A percentile compares a stretch with the other conserved stretches of the same genome.
Evolutionary conservation across 2,113 vertebrate genomes (phyloP).

Genomic region (Nestor notabilis): DNA sequence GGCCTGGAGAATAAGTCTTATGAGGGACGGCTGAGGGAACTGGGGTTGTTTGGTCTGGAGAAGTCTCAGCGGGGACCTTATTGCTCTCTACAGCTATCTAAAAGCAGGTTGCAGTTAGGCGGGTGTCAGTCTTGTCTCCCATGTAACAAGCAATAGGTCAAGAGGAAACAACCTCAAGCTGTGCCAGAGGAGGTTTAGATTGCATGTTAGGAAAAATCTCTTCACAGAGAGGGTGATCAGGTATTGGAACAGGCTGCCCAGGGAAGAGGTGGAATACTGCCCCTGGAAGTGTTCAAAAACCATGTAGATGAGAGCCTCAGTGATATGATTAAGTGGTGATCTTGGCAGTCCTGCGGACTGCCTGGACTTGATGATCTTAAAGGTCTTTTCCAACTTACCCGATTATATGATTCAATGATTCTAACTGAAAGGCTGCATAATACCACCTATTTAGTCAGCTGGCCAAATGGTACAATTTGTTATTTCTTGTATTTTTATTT

Average conservation of each 20-base stretch:
- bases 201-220: not conserved
- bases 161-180: not conserved
- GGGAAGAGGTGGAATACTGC: not conserved
- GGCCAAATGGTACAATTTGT: not conserved
- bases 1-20: not conserved
- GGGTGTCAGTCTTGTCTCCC: not conserved
- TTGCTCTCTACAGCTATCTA: not conserved
- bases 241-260: not conserved
- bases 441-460: not conserved
- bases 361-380: not conserved
- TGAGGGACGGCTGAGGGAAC: not conserved
- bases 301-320: not conserved
- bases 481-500: not conserved
- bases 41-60: not conserved
- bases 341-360: not conserved
- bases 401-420: not conserved
- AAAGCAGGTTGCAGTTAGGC: not conserved
- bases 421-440: not conserved
- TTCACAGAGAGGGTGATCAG: not conserved
- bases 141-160: not conserved
- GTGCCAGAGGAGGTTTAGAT: not conserved
- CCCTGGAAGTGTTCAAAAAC: not conserved
- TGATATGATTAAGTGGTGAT: not conserved
- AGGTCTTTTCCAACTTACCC: not conserved
- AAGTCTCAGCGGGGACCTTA: not conserved